These are phyloP conservation scores for Pelecanoides urinatrix DNA, from an alignment of 2,113 vertebrate genomes.

Conservation along the genomic window DNA sequence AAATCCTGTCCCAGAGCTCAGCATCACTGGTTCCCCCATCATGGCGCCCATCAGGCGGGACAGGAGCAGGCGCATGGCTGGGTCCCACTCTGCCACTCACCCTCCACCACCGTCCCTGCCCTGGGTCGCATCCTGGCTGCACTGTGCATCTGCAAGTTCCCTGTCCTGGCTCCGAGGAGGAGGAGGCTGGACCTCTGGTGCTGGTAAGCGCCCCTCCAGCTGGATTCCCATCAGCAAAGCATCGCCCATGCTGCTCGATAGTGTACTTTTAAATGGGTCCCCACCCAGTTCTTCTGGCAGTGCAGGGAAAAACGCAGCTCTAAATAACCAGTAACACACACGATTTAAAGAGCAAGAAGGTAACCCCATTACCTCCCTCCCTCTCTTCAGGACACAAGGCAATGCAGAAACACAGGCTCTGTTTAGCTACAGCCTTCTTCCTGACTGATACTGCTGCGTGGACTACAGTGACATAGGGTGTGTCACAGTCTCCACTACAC, in stretches of 20 bases:
- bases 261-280: not conserved
- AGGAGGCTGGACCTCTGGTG: not conserved
- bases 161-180: not conserved
- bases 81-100: not conserved
- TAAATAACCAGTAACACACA: not conserved
- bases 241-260: not conserved
- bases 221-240: not conserved
- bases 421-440: not conserved
- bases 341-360: not conserved
- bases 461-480: not conserved
- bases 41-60: not conserved
- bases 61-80: not conserved
- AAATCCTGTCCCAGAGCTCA: not conserved
- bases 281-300: not conserved
- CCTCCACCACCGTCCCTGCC: not conserved
- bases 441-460: not conserved
- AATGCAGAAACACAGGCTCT: not conserved
- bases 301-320: not conserved
- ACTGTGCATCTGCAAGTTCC: fast-evolving
- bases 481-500: not conserved
- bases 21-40: not conserved
- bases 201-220: not conserved
- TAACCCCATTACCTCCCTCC: not conserved
- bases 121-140: not conserved
- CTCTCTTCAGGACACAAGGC: not conserved